These are phyloP conservation scores for Peucedramus taeniatus DNA, from an alignment of 2,113 vertebrate genomes.

Conservation along the genomic window DNA sequence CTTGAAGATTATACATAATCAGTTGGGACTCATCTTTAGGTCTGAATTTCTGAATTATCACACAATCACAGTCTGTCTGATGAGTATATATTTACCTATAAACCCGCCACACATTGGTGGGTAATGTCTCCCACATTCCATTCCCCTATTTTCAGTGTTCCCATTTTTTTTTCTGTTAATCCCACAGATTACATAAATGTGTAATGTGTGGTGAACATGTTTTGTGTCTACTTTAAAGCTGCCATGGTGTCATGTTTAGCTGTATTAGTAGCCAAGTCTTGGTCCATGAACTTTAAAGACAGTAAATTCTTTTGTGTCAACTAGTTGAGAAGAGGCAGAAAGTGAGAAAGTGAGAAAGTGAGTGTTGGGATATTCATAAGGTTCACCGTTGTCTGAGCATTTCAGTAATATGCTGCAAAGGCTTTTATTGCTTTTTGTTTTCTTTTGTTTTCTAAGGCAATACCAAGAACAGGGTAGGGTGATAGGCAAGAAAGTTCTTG, in stretches of 20 bases:
- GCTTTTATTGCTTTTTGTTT: background rate
- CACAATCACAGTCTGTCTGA: background rate
- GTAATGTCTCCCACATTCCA: background rate
- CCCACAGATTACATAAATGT: background rate
- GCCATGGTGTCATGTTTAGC: background rate
- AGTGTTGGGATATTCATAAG: background rate
- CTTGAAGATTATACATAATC: background rate
- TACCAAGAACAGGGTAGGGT: background rate
- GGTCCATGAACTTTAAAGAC: background rate
- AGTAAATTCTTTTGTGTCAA: background rate
- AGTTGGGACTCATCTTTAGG: background rate
- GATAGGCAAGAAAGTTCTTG: background rate
- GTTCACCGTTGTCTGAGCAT: background rate
- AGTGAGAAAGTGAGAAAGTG: background rate
- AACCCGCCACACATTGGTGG: background rate
- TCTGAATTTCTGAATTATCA: background rate
- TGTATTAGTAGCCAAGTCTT: background rate
- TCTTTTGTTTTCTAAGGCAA: background rate
- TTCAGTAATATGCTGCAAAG: background rate
- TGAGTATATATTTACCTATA: background rate
- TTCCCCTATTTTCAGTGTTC: background rate
- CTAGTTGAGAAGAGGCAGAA: background rate
- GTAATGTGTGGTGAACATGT: background rate
- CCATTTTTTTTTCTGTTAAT: background rate
- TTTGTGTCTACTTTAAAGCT: background rate